phyloP scores from a whole-genome alignment of 2,113 vertebrate species.

The Sturnira hondurensis region DNA sequence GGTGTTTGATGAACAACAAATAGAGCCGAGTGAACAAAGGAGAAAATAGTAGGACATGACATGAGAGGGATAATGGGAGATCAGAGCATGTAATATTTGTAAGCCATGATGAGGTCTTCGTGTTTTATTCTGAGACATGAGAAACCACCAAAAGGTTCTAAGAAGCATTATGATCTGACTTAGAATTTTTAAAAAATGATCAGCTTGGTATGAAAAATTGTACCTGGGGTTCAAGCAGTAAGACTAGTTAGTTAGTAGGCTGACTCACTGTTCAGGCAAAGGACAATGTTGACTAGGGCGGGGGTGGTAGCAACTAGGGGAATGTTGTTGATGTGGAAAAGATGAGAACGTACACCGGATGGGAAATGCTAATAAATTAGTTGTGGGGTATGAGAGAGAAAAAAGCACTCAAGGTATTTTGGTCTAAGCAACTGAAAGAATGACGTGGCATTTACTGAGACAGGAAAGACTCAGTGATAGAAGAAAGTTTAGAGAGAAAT shows the following conservation, averaged over 20 bases:
- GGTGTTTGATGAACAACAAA: not conserved
- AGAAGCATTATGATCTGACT: not conserved
- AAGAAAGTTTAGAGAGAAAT: not conserved
- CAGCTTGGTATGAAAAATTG: not conserved
- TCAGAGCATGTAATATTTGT: not conserved
- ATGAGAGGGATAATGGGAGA: not conserved
- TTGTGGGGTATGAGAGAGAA: not conserved
- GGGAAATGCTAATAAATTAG: not conserved
- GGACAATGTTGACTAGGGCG: not conserved
- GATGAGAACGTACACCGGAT: not conserved
- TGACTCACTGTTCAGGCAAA: not conserved
- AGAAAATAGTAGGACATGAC: not conserved
- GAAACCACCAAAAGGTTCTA: not conserved
- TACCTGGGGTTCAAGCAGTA: not conserved
- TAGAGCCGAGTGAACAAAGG: not conserved
- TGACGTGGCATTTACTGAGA: not conserved
- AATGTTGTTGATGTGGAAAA: not conserved
- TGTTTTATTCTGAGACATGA: not conserved
- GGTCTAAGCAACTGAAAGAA: not conserved
- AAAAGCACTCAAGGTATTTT: not conserved
- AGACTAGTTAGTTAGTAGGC: not conserved
- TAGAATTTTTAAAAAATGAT: not conserved
- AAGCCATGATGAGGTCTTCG: not conserved
- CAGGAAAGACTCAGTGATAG: not conserved
- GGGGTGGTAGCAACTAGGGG: not conserved